Evolutionary conservation across 1,140 invertebrate genomes (phyloP).

Genomic region (Sesamia nonagrioides): DNA sequence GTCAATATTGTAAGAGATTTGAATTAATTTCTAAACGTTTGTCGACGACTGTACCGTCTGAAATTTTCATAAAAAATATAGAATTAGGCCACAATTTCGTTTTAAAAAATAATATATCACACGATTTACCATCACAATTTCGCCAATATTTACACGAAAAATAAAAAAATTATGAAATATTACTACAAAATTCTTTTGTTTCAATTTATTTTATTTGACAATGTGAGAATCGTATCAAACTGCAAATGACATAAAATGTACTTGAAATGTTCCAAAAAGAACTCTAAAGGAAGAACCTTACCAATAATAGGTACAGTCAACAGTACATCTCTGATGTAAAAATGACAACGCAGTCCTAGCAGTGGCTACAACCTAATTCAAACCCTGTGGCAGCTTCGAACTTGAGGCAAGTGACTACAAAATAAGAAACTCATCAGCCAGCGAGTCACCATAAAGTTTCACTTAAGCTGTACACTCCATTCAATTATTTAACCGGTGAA

Average conservation of each 20-base stretch:
- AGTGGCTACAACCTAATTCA: too few relatives aligned
- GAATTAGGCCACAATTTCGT: conserved; percentile 77
- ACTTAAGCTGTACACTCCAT: too few relatives aligned
- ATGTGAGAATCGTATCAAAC: conserved; percentile 27
- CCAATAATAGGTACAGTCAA: too few relatives aligned
- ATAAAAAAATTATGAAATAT: conserved; percentile 19
- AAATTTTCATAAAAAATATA: conserved; percentile 35
- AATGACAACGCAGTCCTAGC: too few relatives aligned
- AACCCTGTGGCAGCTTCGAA: too few relatives aligned
- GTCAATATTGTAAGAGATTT: conserved; percentile 2
- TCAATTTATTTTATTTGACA: background rate
- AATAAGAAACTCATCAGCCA: too few relatives aligned
- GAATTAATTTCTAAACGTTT: conserved; percentile 39
- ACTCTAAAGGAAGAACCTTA: too few relatives aligned
- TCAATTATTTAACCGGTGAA: too few relatives aligned
- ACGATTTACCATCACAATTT: conserved; percentile 11
- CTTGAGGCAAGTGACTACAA: too few relatives aligned
- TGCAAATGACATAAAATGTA: background rate
- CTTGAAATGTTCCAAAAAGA: conserved; percentile 25
- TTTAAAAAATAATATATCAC: conserved; percentile 52
- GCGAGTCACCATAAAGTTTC: too few relatives aligned
- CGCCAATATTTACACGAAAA: conserved; percentile 47
- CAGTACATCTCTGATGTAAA: too few relatives aligned
- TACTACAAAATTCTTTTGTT: conserved; percentile 10
- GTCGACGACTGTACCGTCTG: conserved; percentile 57